Conservation (phyloP, 1,140 invertebrate species). For the Drosophila navojoa region DNA sequence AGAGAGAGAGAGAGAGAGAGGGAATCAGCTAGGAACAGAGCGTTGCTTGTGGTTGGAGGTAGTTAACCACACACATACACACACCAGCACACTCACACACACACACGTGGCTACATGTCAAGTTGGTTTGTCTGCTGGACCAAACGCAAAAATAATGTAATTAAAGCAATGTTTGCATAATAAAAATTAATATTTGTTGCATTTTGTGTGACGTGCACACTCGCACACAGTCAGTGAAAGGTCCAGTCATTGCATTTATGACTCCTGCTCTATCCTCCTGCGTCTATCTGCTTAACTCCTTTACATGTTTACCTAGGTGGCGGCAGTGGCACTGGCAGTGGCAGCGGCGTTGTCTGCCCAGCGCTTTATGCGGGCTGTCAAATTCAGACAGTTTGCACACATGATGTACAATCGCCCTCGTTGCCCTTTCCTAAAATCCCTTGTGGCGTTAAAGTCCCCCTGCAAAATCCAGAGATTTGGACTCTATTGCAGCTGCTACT, state of each 20-base stretch:
- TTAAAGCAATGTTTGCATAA: slow-evolving; percentile 80
- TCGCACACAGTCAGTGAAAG: not conserved
- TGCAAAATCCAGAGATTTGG: slow-evolving; percentile 36
- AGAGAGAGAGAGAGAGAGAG: not conserved
- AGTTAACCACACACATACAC: slow-evolving; percentile 48
- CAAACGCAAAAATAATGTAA: slow-evolving; percentile 80
- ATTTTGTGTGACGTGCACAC: slow-evolving; percentile 57
- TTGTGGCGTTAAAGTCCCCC: not conserved
- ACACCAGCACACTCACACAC: slow-evolving; percentile 6
- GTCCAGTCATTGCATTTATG: slow-evolving; percentile 53
- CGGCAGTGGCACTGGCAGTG: slow-evolving; percentile 13
- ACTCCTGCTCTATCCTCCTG: not conserved
- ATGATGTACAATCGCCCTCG: slow-evolving; percentile 23
- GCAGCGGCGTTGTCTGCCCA: slow-evolving; percentile 44
- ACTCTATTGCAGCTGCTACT: slow-evolving; percentile 9
- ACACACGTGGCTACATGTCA: slow-evolving; percentile 35
- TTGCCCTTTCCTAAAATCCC: not conserved
- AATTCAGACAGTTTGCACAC: slow-evolving; percentile 79
- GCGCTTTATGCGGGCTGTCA: slow-evolving; percentile 79
- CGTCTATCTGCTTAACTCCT: slow-evolving; percentile 6
- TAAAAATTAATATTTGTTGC: slow-evolving; percentile 82
- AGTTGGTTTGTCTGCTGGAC: slow-evolving; percentile 55
- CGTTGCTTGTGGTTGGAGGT: not conserved
- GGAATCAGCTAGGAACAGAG: not conserved
- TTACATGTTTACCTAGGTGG: slow-evolving; percentile 65